phyloP scores from a whole-genome alignment of 2,888 invertebrate species.

The Tetragonula carbonaria region DNA sequence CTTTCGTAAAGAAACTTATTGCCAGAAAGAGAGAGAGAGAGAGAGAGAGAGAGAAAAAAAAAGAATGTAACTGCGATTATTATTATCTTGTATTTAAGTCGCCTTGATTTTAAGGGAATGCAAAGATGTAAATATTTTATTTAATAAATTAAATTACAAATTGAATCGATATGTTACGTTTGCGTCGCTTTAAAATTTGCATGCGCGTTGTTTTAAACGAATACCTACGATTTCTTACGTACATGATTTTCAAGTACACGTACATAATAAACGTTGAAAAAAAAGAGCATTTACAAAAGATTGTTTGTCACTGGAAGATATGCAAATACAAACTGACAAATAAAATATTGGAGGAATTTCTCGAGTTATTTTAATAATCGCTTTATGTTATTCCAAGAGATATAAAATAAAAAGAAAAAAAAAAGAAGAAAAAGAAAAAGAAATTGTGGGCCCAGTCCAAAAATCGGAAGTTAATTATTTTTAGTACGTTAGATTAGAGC shows the following conservation, averaged over 20 bases:
- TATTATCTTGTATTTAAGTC: neutral
- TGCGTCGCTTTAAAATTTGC: neutral
- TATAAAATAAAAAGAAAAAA: constrained; percentile 26
- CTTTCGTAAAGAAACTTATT: constrained; percentile 11
- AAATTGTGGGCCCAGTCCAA: constrained; percentile 78
- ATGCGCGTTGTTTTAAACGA: constrained; percentile 18
- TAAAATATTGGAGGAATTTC: constrained; percentile 46
- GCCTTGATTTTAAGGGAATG: constrained; percentile 17
- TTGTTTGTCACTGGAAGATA: constrained; percentile 2
- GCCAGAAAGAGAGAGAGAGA: neutral
- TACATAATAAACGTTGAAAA: neutral
- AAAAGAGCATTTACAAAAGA: neutral
- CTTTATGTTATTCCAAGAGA: constrained; percentile 7
- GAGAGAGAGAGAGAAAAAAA: neutral
- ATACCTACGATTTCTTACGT: constrained; percentile 34
- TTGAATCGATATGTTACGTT: constrained; percentile 29
- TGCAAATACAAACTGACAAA: constrained; percentile 10
- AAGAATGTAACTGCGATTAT: constrained; percentile 3
- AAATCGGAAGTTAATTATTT: constrained; percentile 76
- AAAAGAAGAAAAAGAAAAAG: constrained; percentile 16
- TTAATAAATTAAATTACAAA: constrained; percentile 40
- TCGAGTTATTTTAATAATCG: constrained; percentile 48
- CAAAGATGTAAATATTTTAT: constrained; percentile 44
- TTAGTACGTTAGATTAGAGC: constrained; percentile 79
- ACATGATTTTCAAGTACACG: neutral